These are phyloP conservation scores for Beroe forskalii DNA, from an alignment of 37 sponge, comb jelly and placozoan genomes.

Conservation along the genomic window DNA sequence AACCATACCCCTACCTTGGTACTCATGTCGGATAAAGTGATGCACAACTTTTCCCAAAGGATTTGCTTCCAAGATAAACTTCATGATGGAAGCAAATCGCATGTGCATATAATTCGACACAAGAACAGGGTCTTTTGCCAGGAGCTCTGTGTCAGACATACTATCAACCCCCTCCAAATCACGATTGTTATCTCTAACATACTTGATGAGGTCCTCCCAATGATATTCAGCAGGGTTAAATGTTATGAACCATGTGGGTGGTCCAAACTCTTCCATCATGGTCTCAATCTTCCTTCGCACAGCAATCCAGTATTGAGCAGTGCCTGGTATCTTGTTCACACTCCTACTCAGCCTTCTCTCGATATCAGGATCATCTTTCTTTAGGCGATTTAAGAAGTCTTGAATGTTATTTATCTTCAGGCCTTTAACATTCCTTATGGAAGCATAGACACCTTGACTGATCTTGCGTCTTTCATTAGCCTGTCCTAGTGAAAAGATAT, in stretches of 20 bases:
- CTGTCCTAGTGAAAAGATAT: background rate
- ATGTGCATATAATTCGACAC: background rate
- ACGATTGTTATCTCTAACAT: background rate
- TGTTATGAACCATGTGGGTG: background rate
- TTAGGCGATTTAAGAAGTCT: background rate
- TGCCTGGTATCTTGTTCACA: background rate
- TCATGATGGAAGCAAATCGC: background rate
- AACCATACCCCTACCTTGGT: background rate
- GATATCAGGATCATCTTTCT: background rate
- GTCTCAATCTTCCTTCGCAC: background rate
- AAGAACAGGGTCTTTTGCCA: background rate
- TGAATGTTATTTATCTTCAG: background rate
- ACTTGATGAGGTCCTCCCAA: background rate
- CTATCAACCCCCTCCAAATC: background rate
- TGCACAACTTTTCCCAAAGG: background rate
- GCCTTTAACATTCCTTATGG: background rate
- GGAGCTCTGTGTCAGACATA: background rate
- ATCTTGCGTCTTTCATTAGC: background rate
- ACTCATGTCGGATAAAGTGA: background rate
- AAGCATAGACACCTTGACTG: background rate
- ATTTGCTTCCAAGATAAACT: background rate
- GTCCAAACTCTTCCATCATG: background rate
- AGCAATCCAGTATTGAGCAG: background rate
- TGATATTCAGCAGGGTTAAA: constrained; percentile 1
- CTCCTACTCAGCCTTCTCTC: background rate